phyloP scores from a whole-genome alignment of 2,797 vertebrate species.

The Scomberomorus guttatus region DNA sequence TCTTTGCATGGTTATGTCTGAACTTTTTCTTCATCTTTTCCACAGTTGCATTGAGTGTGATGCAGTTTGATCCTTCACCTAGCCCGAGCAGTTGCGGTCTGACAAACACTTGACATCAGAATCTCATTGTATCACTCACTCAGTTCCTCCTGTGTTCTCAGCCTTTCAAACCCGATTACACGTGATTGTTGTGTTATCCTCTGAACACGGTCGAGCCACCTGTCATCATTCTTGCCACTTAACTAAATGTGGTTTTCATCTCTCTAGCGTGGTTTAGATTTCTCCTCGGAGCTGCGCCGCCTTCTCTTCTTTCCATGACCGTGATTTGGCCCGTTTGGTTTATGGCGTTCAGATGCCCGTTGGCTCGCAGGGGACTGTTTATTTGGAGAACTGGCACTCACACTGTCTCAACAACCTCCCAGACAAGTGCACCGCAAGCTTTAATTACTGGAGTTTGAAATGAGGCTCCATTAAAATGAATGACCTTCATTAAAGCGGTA shows the following conservation, averaged over 20 bases:
- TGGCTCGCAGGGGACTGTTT: constrained; percentile 65
- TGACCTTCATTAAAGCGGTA: constrained; percentile 85
- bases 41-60: constrained; percentile 8
- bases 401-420: constrained; percentile 73
- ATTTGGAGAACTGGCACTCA: constrained; percentile 77
- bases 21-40: neutral
- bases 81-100: constrained; percentile 19
- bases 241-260: constrained; percentile 78
- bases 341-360: constrained; percentile 37
- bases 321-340: constrained; percentile 43
- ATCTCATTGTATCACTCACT: constrained; percentile 55
- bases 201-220: constrained; percentile 56
- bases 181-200: constrained; percentile 69
- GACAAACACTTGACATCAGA: constrained; percentile 75
- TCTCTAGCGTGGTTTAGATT: constrained; percentile 64
- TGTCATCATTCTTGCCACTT: constrained; percentile 63
- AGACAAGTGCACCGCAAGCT: constrained; percentile 71
- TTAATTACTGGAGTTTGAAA: constrained; percentile 84
- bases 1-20: neutral
- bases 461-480: constrained; percentile 86
- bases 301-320: constrained; percentile 45
- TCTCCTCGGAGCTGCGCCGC: constrained; percentile 38
- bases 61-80: constrained; percentile 42
- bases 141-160: constrained; percentile 56
- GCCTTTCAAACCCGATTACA: constrained; percentile 77